These are phyloP conservation scores for Beroe forskalii DNA, from an alignment of 37 sponge, comb jelly and placozoan species.

Conservation along the genomic window DNA sequence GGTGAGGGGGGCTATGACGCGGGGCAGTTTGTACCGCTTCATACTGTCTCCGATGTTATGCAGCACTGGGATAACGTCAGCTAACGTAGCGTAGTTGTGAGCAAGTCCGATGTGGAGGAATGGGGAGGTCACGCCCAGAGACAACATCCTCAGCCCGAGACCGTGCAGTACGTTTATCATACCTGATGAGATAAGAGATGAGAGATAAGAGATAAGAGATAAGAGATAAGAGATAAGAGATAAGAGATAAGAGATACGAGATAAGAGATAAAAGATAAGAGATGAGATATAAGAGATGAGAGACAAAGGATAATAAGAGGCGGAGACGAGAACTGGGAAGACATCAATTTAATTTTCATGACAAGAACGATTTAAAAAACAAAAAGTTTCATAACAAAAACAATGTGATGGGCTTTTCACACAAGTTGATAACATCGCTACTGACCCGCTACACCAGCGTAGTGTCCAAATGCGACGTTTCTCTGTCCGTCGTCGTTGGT, in stretches of 20 bases:
- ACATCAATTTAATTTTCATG: no score
- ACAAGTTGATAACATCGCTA: neutral
- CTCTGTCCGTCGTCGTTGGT: constrained; percentile 74
- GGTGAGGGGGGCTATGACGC: constrained; percentile 77
- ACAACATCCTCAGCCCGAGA: constrained; percentile 84
- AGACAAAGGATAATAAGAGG: no score
- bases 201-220: no score
- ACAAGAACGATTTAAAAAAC: no score
- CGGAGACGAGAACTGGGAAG: no score
- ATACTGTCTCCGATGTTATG: constrained; percentile 79
- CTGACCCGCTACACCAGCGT: constrained; percentile 89
- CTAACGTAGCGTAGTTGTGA: constrained; percentile 84
- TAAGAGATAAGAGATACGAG: no score
- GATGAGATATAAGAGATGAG: no score
- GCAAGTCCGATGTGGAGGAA: constrained; percentile 83
- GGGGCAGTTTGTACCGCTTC: constrained; percentile 72
- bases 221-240: no score
- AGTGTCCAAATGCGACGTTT: constrained; percentile 92
- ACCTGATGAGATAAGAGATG: constrained; percentile 62
- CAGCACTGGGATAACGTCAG: constrained; percentile 82
- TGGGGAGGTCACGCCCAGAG: constrained; percentile 90
- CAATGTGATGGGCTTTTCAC: no score
- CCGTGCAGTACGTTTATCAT: constrained; percentile 93
- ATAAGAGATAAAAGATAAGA: no score
- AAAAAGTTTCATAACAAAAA: no score